Conservation (phyloP, 2,888 invertebrate species). For the Bembecia ichneumoniformis region DNA sequence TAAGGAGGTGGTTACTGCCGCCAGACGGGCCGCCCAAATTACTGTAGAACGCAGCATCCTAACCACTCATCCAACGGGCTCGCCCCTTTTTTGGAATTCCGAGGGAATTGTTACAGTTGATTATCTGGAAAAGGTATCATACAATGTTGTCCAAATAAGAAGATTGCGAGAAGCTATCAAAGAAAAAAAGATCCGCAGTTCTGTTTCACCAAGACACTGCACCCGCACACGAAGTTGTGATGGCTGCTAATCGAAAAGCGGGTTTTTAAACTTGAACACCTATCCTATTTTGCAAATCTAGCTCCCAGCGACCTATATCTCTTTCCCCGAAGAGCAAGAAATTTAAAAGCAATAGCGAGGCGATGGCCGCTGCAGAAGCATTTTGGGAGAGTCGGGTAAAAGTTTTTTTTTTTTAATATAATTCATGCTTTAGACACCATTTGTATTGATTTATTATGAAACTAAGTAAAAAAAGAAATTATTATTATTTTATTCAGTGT, state of each 20-base stretch:
- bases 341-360: conserved; percentile 11
- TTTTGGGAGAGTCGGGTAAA: conserved; percentile 8
- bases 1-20: too few species aligned
- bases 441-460: conserved; percentile 6
- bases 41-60: too few species aligned
- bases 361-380: conserved; percentile 8
- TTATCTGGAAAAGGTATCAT: conserved; percentile 7
- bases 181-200: too few species aligned
- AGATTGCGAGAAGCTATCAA: too few species aligned
- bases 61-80: too few species aligned
- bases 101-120: conserved; percentile 7
- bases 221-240: conserved; percentile 12
- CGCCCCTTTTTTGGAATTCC: conserved; percentile 9
- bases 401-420: conserved; percentile 4
- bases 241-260: conserved; percentile 13
- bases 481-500: neutral
- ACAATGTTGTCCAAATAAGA: conserved; percentile 7
- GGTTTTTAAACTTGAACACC: conserved; percentile 11
- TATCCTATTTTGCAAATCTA: conserved; percentile 13
- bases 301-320: conserved; percentile 15
- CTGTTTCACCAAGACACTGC: conserved; percentile 13
- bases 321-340: conserved; percentile 12
- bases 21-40: too few species aligned
- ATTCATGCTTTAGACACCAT: conserved; percentile 6
- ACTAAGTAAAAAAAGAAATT: neutral